Conservation (phyloP, 2,888 invertebrate genomes). For the Eristalinus aeneus region DNA sequence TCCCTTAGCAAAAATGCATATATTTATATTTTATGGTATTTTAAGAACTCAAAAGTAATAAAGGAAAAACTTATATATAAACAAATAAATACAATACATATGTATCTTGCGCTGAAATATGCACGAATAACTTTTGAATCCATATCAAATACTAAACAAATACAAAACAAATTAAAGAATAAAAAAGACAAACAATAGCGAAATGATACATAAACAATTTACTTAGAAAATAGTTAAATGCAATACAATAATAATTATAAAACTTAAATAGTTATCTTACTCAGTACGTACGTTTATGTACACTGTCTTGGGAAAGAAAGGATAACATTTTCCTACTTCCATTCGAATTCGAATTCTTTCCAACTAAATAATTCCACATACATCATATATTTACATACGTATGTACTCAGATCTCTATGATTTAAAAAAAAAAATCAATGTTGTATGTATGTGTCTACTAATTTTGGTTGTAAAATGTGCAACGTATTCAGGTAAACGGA, state of each 20-base stretch:
- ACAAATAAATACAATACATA: constrained; percentile 32
- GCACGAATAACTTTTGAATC: constrained; percentile 64
- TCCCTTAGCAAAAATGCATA: background rate
- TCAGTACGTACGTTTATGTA: constrained; percentile 12
- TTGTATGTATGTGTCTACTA: constrained; percentile 29
- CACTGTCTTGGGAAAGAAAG: constrained; percentile 10
- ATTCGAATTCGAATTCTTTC: constrained; percentile 19
- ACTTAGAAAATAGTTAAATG: constrained; percentile 30
- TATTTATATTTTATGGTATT: background rate
- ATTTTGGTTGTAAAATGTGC: constrained; percentile 52
- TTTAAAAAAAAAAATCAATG: background rate
- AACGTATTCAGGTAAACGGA: constrained; percentile 57
- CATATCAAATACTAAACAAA: constrained; percentile 63
- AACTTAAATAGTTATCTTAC: constrained; percentile 9
- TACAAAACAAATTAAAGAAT: constrained; percentile 5
- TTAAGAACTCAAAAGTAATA: constrained; percentile 2
- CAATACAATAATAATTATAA: constrained; percentile 28
- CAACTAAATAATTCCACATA: constrained; percentile 11
- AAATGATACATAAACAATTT: constrained; percentile 20
- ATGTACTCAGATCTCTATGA: background rate
- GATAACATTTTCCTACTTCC: background rate
- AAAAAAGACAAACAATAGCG: constrained; percentile 17
- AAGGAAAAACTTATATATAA: background rate
- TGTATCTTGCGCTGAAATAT: constrained; percentile 54
- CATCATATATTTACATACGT: background rate